A percentile compares a stretch with the other conserved stretches of the same genome.
phyloP scores from a whole-genome alignment of 2,888 invertebrate genomes.

The Marronus borbonicus region DNA sequence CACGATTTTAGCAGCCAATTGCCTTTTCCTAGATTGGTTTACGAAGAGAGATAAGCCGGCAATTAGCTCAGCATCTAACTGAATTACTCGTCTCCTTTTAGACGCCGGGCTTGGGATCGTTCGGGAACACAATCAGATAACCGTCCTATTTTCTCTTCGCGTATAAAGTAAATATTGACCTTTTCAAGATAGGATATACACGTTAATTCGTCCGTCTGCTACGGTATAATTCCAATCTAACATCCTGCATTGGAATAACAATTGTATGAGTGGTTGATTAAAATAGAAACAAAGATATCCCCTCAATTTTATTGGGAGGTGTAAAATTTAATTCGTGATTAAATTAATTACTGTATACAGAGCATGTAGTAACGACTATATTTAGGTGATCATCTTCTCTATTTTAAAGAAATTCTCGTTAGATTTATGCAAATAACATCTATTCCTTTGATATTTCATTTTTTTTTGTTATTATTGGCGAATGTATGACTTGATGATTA shows the following conservation, averaged over 20 bases:
- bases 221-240: not conserved
- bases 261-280: not conserved
- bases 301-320: not conserved
- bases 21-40: constrained; percentile 42
- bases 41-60: constrained; percentile 45
- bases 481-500: too few species aligned
- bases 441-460: too few species aligned
- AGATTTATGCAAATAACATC: too few species aligned
- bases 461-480: too few species aligned
- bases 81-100: constrained; percentile 46
- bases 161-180: constrained; percentile 46
- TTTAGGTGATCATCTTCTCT: too few species aligned
- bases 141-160: constrained; percentile 34
- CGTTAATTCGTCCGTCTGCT: constrained; percentile 35
- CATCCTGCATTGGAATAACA: not conserved
- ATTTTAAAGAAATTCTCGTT: too few species aligned
- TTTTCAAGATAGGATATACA: constrained; percentile 28
- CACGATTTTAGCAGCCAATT: constrained; percentile 47
- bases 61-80: constrained; percentile 48
- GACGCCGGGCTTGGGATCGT: constrained; percentile 36
- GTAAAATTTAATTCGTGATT: too few species aligned
- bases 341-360: too few species aligned
- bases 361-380: too few species aligned
- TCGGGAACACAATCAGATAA: constrained; percentile 46
- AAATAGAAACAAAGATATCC: not conserved